These are phyloP conservation scores for Noctuana brunneofusca DNA, from an alignment of 2,888 invertebrate species.

Conservation along the genomic window DNA sequence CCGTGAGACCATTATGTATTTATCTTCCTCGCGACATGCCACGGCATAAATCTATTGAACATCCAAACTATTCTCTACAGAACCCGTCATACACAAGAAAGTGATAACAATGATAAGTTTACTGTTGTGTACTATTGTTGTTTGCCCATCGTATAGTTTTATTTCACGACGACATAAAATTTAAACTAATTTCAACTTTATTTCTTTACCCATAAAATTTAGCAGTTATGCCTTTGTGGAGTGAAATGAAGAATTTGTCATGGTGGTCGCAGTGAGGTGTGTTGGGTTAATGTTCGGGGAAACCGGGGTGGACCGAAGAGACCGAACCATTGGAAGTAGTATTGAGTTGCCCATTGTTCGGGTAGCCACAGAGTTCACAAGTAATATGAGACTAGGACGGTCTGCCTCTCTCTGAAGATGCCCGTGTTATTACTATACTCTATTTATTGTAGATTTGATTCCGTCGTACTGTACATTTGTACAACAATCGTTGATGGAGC, in stretches of 20 bases:
- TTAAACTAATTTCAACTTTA: slow-evolving; percentile 1
- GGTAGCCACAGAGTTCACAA: slow-evolving; percentile 3
- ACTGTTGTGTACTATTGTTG: background rate
- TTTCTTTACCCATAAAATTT: background rate
- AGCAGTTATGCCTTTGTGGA: background rate
- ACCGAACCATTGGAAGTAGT: slow-evolving; percentile 17
- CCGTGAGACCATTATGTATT: background rate
- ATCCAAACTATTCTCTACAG: background rate
- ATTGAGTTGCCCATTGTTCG: slow-evolving; percentile 5
- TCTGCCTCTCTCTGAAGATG: too few species aligned
- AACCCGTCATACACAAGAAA: background rate
- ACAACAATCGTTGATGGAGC: too few species aligned
- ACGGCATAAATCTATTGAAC: background rate
- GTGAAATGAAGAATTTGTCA: slow-evolving; percentile 13
- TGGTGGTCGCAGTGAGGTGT: slow-evolving; percentile 16
- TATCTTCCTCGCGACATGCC: background rate
- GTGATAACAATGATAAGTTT: background rate
- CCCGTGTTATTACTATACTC: background rate
- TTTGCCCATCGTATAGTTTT: background rate
- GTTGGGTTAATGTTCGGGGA: slow-evolving; percentile 11
- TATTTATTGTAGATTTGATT: background rate
- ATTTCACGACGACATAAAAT: background rate
- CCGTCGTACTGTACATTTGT: too few species aligned
- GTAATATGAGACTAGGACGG: background rate
- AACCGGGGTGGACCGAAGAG: slow-evolving; percentile 13